These are phyloP conservation scores for Cassiopea xamachana DNA, from an alignment of 30 jellyfish, hydroid and myxozoan genomes.

Conservation along the genomic window DNA sequence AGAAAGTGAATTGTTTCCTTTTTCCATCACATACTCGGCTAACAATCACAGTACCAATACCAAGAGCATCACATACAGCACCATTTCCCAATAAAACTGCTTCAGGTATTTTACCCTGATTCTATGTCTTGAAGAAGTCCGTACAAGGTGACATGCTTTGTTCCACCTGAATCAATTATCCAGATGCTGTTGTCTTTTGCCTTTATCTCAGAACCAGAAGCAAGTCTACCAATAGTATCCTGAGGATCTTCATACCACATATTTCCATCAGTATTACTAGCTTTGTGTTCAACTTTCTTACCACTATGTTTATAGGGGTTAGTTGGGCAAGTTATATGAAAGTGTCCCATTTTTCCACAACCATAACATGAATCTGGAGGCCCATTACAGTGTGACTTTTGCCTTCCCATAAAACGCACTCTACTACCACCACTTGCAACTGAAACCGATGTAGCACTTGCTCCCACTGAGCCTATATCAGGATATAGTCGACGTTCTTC, in stretches of 20 bases:
- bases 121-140: conserved; percentile 13
- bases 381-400: not conserved
- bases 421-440: not conserved
- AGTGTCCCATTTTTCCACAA: conserved; percentile 43
- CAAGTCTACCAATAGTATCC: not conserved
- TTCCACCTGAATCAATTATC: conserved; percentile 52
- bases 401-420: not conserved
- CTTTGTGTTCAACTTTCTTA: conserved; percentile 26
- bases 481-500: not conserved
- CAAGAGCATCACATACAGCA: conserved; percentile 46
- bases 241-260: conserved; percentile 16
- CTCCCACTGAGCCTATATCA: not conserved
- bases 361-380: conserved; percentile 57
- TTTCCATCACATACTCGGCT: not conserved
- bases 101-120: conserved; percentile 30
- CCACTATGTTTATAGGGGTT: conserved; percentile 8
- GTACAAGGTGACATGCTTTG: conserved; percentile 31
- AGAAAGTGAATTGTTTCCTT: conserved; percentile 10
- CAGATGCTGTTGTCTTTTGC: conserved; percentile 30
- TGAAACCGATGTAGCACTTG: not conserved
- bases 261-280: conserved; percentile 28
- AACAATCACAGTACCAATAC: conserved; percentile 33
- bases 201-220: conserved; percentile 45
- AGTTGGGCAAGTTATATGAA: conserved; percentile 38
- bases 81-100: conserved; percentile 59